phyloP scores from a whole-genome alignment of 2,888 invertebrate genomes.

The Agelastica alni region DNA sequence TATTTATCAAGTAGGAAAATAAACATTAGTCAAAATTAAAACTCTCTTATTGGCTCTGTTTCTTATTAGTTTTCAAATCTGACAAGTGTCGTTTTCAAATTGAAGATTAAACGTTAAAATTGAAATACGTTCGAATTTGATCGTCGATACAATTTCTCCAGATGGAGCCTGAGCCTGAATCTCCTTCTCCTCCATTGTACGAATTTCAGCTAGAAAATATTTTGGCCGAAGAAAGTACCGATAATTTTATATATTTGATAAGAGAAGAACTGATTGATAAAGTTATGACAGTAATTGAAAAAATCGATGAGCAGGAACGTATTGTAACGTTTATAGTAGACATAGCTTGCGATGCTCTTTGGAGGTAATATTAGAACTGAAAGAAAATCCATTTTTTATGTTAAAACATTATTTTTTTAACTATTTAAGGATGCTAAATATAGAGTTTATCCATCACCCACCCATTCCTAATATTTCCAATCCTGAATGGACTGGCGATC shows the following conservation, averaged over 20 bases:
- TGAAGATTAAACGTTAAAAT: too few species aligned
- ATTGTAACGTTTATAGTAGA: slow-evolving; percentile 17
- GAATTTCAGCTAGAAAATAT: slow-evolving; percentile 8
- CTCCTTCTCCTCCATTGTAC: too few species aligned
- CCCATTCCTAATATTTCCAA: neutral
- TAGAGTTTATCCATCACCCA: slow-evolving; percentile 17
- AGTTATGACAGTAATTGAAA: slow-evolving; percentile 13
- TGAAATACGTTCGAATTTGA: too few species aligned
- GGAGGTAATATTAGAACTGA: neutral
- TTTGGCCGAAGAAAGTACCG: slow-evolving; percentile 17
- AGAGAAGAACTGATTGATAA: slow-evolving; percentile 18
- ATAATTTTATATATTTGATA: slow-evolving; percentile 19
- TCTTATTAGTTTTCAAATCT: too few species aligned
- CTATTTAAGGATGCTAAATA: slow-evolving; percentile 8
- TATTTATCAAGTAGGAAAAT: too few species aligned
- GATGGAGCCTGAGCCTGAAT: too few species aligned
- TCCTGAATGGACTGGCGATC: slow-evolving; percentile 14
- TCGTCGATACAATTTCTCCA: too few species aligned
- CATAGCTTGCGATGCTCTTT: slow-evolving; percentile 21
- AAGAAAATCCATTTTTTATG: neutral
- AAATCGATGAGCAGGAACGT: slow-evolving; percentile 4
- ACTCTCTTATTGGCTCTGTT: too few species aligned
- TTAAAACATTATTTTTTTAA: neutral
- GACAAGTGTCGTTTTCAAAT: too few species aligned
- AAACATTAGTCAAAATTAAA: too few species aligned